Base-by-base conservation (phyloP, 2,113 vertebrate genomes). In the Cepphus grylle region DNA sequence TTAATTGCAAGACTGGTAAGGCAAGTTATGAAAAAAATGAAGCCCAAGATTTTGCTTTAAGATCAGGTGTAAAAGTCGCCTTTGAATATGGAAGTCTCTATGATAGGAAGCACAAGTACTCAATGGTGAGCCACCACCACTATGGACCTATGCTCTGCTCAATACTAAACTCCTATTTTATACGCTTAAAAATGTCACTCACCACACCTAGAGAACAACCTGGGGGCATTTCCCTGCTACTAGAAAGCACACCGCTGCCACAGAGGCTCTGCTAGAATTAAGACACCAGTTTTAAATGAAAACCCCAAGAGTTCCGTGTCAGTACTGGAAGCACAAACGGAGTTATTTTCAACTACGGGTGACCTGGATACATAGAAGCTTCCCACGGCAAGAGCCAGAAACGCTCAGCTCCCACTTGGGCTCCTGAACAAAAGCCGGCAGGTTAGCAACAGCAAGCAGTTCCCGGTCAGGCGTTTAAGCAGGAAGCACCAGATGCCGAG, bases 401-500 rank as follows among this genome's bases (percentile, higher is more conserved):
- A 84, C 2, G 18, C 77, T 84, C 21, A 61, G 78, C 45, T 96
- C 62, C 81, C 62, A 36, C 70, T 43, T 25, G 47, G 40, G 70
- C 65, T 85, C 65, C 86, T 69, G 77, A 80, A 47, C 78, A 86
- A 45, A 90, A 94, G 81, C 73, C 50, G 56, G 30, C 45, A 58
- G 84, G 70, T 81, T 49, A 85, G 94, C 45, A 90, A 82, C 5
- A 88, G 81, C 79, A 42, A 91, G 88, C 79, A 90, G 89, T 91
- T 93, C 84, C 84, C 58, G 49, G 34, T 47, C 66, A 86, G 74
- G 78, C 11, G 5, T 87, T 79, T 77, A 61, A 82, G 86, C 23
- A 91, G 88, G 89, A 91, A 94, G 89, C 74, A 77, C 45, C 72
- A 74, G 86, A 47, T 82, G 85, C 87, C 26, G 38, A 92, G 67